Conservation (phyloP, 2,113 vertebrate species). For the Entomyzon cyanotis region DNA sequence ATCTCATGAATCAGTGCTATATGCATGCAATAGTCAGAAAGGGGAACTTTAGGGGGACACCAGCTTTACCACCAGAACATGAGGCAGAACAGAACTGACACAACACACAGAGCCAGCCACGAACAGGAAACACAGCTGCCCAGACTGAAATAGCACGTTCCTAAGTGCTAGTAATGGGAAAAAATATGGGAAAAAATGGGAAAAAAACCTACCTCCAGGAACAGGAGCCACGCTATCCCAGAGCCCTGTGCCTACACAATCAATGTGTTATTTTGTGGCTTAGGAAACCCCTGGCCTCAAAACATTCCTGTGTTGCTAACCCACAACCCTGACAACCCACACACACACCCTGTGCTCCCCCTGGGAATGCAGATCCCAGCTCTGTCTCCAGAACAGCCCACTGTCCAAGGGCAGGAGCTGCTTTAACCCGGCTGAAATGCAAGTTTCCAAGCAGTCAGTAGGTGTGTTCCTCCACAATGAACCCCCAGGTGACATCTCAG, state of each 20-base stretch:
- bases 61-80: background rate
- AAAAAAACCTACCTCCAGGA: background rate
- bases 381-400: background rate
- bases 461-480: background rate
- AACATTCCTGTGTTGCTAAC: background rate
- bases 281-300: background rate
- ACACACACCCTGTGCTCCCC: background rate
- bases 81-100: background rate
- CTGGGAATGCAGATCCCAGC: background rate
- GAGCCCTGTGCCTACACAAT: background rate
- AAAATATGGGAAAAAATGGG: background rate
- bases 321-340: background rate
- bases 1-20: background rate
- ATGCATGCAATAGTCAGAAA: background rate
- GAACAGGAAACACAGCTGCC: background rate
- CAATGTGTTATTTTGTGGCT: background rate
- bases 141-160: background rate
- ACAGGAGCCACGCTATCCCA: background rate
- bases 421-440: background rate
- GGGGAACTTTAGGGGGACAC: background rate
- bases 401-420: background rate
- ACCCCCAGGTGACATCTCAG: background rate
- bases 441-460: background rate
- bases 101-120: background rate
- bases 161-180: background rate